Conservation (phyloP, 2,113 vertebrate species). For the Aramus guarauna region DNA sequence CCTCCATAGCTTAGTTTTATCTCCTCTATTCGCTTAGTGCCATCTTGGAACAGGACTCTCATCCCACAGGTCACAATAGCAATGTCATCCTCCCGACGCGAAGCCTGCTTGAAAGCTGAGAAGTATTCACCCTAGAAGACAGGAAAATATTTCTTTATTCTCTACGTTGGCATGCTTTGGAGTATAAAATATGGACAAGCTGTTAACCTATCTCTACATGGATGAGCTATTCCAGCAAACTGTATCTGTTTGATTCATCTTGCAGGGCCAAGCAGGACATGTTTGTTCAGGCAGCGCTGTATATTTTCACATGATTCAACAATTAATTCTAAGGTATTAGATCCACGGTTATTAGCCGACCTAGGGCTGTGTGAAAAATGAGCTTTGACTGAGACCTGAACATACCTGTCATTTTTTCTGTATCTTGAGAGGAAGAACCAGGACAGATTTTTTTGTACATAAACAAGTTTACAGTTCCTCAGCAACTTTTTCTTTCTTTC, state of each 20-base stretch:
- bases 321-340: neutral
- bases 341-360: neutral
- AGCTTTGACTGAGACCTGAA: neutral
- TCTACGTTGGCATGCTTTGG: neutral
- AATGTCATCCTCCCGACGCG: constrained; percentile 92
- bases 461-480: neutral
- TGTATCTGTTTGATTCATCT: neutral
- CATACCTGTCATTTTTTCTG: neutral
- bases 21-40: constrained; percentile 73
- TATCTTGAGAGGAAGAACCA: neutral
- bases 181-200: neutral
- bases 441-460: neutral
- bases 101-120: constrained; percentile 92
- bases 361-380: neutral
- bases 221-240: neutral
- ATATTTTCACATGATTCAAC: neutral
- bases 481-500: neutral
- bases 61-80: constrained; percentile 91
- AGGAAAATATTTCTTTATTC: neutral
- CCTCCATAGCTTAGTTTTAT: constrained; percentile 89
- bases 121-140: constrained; percentile 84
- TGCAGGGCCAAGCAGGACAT: neutral
- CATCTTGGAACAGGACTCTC: constrained; percentile 82
- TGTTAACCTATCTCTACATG: neutral
- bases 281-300: neutral